Percentiles rank a stretch among this genome's conserved stretches.
Conservation (phyloP, 1,140 invertebrate species). For the Heliconius hewitsoni region DNA sequence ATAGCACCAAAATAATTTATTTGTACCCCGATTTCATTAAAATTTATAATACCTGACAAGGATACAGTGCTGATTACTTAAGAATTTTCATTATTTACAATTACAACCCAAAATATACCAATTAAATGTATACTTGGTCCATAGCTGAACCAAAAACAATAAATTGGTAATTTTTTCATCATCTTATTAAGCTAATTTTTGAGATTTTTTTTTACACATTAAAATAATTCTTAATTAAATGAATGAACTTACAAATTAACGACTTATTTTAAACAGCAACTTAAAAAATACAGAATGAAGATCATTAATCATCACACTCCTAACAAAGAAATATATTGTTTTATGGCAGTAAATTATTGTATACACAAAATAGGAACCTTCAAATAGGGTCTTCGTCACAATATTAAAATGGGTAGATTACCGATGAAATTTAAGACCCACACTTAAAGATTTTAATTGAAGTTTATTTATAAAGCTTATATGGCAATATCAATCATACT, state of each 20-base stretch:
- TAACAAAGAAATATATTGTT: slow-evolving; percentile 47
- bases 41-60: slow-evolving; percentile 32
- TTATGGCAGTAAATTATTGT: slow-evolving; percentile 18
- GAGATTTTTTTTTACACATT: not conserved
- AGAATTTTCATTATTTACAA: slow-evolving; percentile 41
- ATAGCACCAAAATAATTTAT: slow-evolving; percentile 78
- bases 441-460: not conserved
- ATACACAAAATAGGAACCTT: slow-evolving; percentile 28
- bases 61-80: slow-evolving; percentile 29
- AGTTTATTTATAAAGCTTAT: not conserved
- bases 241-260: slow-evolving; percentile 54
- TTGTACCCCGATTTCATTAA: slow-evolving; percentile 47
- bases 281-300: slow-evolving; percentile 64
- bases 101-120: slow-evolving; percentile 15
- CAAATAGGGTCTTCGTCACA: slow-evolving; percentile 19
- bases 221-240: slow-evolving; percentile 14
- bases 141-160: not conserved
- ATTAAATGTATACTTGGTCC: not conserved
- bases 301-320: slow-evolving; percentile 49
- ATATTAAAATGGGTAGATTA: slow-evolving; percentile 12
- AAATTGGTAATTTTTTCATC: not conserved
- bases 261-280: slow-evolving; percentile 48
- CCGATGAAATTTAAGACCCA: not conserved
- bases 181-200: not conserved
- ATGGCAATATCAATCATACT: not conserved